phyloP scores from a whole-genome alignment of 2,888 invertebrate genomes.

The Nycteola revayana region DNA sequence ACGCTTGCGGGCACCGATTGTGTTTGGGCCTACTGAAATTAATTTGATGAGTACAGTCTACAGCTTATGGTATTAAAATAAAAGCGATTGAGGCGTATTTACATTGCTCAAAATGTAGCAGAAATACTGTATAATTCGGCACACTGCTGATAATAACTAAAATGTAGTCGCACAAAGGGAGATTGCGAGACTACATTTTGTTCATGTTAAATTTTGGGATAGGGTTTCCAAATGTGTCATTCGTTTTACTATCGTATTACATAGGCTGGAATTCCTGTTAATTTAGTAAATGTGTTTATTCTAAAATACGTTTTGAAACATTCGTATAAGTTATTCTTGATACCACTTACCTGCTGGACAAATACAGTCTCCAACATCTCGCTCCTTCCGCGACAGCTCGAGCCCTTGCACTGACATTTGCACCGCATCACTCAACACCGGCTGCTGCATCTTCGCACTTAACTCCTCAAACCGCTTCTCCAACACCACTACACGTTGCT shows the following conservation, averaged over 20 bases:
- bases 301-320: no score
- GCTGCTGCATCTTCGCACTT: constrained; percentile 30
- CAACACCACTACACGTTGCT: constrained; percentile 59
- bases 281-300: no score
- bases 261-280: no score
- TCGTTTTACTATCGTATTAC: no score
- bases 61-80: constrained; percentile 31
- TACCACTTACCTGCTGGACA: constrained; percentile 69
- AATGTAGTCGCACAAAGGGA: no score
- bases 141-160: constrained; percentile 9
- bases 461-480: constrained; percentile 52
- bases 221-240: constrained; percentile 4
- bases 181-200: constrained; percentile 5
- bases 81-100: constrained; percentile 24
- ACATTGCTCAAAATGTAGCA: constrained; percentile 24
- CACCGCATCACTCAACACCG: constrained; percentile 11
- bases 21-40: constrained; percentile 42
- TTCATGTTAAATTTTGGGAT: constrained; percentile 4
- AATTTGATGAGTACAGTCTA: constrained; percentile 31
- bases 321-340: no score
- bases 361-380: constrained; percentile 66
- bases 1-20: constrained; percentile 41
- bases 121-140: background rate
- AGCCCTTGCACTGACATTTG: constrained; percentile 25
- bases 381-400: constrained; percentile 51